Evolutionary conservation across 2,888 invertebrate species (phyloP).

Genomic region (Trachelus stipa): DNA sequence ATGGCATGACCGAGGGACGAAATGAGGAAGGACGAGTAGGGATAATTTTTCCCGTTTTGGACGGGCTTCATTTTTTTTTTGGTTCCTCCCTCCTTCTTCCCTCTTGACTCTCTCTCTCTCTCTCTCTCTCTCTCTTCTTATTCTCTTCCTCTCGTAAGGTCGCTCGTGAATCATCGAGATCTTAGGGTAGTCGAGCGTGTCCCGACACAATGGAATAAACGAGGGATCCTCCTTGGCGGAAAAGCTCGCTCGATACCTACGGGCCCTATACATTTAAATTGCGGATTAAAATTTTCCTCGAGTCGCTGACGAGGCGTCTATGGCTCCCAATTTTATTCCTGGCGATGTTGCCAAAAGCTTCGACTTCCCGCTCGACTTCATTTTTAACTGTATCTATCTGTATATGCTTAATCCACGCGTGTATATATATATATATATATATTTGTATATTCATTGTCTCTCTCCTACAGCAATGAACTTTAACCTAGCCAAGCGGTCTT

Average conservation of each 20-base stretch:
- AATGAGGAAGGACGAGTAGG: background rate
- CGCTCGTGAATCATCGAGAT: slow-evolving; percentile 7
- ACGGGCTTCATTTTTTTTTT: background rate
- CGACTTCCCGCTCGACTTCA: background rate
- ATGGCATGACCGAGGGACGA: background rate
- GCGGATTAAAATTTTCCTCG: slow-evolving; percentile 8
- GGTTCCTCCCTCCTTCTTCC: slow-evolving; percentile 30
- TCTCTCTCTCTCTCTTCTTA: slow-evolving; percentile 4
- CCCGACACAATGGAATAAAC: slow-evolving; percentile 2
- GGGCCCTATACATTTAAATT: slow-evolving; percentile 8
- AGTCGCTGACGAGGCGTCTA: slow-evolving; percentile 8
- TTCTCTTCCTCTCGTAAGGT: slow-evolving; percentile 10
- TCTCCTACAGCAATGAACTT: background rate
- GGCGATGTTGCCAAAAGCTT: background rate
- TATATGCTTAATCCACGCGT: background rate
- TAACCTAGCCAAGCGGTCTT: background rate
- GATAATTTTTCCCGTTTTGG: background rate
- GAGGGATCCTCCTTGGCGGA: background rate
- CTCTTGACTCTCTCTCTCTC: background rate
- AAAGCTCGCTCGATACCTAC: background rate
- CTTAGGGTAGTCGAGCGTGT: background rate
- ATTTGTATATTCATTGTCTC: background rate
- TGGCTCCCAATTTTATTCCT: background rate
- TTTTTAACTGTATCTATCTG: background rate
- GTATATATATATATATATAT: too few species aligned